phyloP scores from a whole-genome alignment of 2,113 vertebrate species.

The Campylomormyrus numenius region DNA sequence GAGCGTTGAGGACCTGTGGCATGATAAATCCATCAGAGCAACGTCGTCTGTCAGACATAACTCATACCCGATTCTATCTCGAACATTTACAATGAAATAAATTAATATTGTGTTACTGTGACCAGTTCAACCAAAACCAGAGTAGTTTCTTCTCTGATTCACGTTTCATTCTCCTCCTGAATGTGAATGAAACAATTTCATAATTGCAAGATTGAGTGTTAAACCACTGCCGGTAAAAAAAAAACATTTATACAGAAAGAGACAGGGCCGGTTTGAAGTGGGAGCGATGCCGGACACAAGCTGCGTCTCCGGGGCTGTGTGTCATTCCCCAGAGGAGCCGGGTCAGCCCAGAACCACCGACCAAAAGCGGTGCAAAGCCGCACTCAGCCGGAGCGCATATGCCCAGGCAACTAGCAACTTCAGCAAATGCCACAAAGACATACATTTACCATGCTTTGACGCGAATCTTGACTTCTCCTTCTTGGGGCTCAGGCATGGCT shows the following conservation, averaged over 20 bases:
- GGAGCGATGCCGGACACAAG: background rate
- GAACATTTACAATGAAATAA: background rate
- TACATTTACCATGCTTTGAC: constrained; percentile 88
- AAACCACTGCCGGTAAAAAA: background rate
- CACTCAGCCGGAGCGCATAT: background rate
- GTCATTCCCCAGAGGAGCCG: background rate
- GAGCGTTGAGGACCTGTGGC: background rate
- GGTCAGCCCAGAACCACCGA: background rate
- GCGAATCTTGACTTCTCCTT: constrained; percentile 90
- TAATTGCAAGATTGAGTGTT: background rate
- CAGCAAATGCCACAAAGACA: background rate
- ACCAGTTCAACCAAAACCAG: background rate
- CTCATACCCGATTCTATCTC: background rate
- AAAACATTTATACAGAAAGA: background rate
- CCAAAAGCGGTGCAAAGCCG: background rate
- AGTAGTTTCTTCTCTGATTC: background rate
- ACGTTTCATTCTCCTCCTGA: background rate
- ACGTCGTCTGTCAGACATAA: background rate
- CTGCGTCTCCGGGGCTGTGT: background rate
- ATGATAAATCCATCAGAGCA: background rate
- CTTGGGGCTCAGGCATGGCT: constrained; percentile 86
- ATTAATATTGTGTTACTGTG: background rate
- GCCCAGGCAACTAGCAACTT: background rate
- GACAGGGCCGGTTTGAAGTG: background rate
- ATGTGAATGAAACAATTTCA: background rate